Conservation (phyloP, 2,888 invertebrate genomes). For the Agriotes lineatus region DNA sequence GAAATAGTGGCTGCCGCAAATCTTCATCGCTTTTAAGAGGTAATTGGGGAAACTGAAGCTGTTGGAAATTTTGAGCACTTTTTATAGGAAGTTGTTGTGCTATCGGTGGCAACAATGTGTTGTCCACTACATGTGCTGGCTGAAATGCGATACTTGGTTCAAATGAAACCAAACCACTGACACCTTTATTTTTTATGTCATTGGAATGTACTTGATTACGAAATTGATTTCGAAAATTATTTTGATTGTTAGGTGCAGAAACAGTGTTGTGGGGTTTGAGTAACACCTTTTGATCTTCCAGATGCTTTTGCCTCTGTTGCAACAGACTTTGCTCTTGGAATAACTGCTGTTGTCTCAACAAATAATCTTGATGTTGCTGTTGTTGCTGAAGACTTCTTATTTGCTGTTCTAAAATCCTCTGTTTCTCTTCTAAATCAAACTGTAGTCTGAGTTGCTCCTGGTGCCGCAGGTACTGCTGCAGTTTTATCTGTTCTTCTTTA, state of each 20-base stretch:
- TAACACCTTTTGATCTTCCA: conserved; percentile 58
- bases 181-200: background rate
- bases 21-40: conserved; percentile 39
- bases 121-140: conserved; percentile 49
- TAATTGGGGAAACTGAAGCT: conserved; percentile 45
- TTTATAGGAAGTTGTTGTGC: conserved; percentile 57
- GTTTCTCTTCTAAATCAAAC: conserved; percentile 73
- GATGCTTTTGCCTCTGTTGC: conserved; percentile 56
- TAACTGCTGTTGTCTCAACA: conserved; percentile 74
- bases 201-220: background rate
- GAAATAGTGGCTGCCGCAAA: conserved; percentile 19
- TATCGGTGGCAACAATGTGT: conserved; percentile 37
- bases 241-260: conserved; percentile 45
- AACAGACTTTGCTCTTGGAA: conserved; percentile 69
- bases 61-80: conserved; percentile 56
- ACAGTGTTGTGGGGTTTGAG: conserved; percentile 59
- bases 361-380: conserved; percentile 77
- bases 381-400: conserved; percentile 72
- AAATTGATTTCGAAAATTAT: conserved; percentile 5
- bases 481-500: conserved; percentile 52
- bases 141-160: conserved; percentile 68
- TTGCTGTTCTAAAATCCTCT: conserved; percentile 68
- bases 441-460: conserved; percentile 61
- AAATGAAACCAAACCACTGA: conserved; percentile 62
- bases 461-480: conserved; percentile 66